A percentile compares a stretch with the other conserved stretches of the same genome.
phyloP scores from a whole-genome alignment of 30 jellyfish, hydroid and myxozoan species.

The Aurelia aurita region DNA sequence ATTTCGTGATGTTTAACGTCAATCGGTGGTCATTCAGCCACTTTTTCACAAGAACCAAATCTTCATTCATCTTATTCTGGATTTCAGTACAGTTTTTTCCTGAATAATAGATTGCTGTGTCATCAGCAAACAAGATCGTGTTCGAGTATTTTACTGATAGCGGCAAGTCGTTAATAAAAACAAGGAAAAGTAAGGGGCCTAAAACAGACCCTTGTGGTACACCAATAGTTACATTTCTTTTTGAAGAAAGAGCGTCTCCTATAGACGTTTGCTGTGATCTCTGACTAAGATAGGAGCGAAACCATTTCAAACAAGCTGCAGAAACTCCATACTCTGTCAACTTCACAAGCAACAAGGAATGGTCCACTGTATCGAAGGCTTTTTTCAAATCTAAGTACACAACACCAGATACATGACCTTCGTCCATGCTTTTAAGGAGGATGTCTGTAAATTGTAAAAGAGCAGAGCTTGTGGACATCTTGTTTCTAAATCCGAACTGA shows the following conservation, averaged over 20 bases:
- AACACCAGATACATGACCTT: no score
- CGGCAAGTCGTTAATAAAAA: constrained; percentile 79
- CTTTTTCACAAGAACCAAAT: constrained; percentile 47
- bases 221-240: constrained; percentile 67
- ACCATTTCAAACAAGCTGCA: constrained; percentile 61
- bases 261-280: constrained; percentile 76
- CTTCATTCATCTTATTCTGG: constrained; percentile 74
- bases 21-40: constrained; percentile 75
- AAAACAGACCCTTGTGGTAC: constrained; percentile 78
- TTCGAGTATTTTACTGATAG: constrained; percentile 71
- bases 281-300: constrained; percentile 80
- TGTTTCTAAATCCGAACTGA: no score
- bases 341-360: constrained; percentile 54
- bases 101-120: constrained; percentile 71
- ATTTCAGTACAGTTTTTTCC: constrained; percentile 74
- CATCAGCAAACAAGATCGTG: constrained; percentile 75
- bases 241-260: constrained; percentile 67
- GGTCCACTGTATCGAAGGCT: constrained; percentile 67
- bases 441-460: constrained; percentile 70
- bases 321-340: constrained; percentile 76
- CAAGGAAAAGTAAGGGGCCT: constrained; percentile 76
- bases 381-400: constrained; percentile 68
- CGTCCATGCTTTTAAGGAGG: constrained; percentile 74
- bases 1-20: constrained; percentile 66
- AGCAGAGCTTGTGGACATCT: constrained; percentile 72